These are phyloP conservation scores for Ethmia dodecea DNA, from an alignment of 2,888 invertebrate species.

Conservation along the genomic window DNA sequence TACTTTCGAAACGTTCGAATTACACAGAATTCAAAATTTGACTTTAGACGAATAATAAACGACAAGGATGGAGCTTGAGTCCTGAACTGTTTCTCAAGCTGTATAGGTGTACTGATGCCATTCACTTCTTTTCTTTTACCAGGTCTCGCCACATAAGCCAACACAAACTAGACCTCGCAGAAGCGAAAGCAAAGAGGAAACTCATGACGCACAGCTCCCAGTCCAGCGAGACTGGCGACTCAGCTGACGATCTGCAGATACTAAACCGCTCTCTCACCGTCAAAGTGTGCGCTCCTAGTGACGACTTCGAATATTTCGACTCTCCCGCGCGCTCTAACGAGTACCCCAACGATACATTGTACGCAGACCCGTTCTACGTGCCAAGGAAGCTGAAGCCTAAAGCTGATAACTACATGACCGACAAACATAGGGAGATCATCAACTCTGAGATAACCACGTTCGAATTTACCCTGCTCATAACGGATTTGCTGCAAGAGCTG, in stretches of 20 bases:
- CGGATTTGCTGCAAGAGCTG: slow-evolving; percentile 73
- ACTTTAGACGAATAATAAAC: too few relatives aligned
- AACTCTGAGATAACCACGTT: slow-evolving; percentile 70
- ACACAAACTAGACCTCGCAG: slow-evolving; percentile 34
- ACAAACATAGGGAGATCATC: slow-evolving; percentile 69
- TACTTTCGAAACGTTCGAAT: too few relatives aligned
- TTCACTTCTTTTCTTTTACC: slow-evolving; percentile 10
- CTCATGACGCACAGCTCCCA: slow-evolving; percentile 33
- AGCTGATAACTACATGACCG: slow-evolving; percentile 73
- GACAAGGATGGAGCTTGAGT: too few relatives aligned
- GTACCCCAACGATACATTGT: slow-evolving; percentile 50
- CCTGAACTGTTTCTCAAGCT: too few relatives aligned
- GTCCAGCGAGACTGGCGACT: slow-evolving; percentile 67
- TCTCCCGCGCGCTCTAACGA: slow-evolving; percentile 53
- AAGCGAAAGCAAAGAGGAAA: slow-evolving; percentile 33
- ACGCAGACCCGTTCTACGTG: slow-evolving; percentile 43
- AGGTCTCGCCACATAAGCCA: slow-evolving; percentile 43
- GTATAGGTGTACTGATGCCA: too few relatives aligned
- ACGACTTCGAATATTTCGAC: slow-evolving; percentile 80
- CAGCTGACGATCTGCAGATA: slow-evolving; percentile 67
- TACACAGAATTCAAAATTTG: too few relatives aligned
- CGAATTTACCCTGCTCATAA: slow-evolving; percentile 76
- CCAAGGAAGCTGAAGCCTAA: slow-evolving; percentile 60
- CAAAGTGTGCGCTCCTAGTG: slow-evolving; percentile 74
- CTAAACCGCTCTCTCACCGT: slow-evolving; percentile 72